Evolutionary conservation across 2,113 vertebrate species (phyloP), one percentile per base, ranked within the genome.

Genomic region (Brachyhypopomus occidentalis): DNA sequence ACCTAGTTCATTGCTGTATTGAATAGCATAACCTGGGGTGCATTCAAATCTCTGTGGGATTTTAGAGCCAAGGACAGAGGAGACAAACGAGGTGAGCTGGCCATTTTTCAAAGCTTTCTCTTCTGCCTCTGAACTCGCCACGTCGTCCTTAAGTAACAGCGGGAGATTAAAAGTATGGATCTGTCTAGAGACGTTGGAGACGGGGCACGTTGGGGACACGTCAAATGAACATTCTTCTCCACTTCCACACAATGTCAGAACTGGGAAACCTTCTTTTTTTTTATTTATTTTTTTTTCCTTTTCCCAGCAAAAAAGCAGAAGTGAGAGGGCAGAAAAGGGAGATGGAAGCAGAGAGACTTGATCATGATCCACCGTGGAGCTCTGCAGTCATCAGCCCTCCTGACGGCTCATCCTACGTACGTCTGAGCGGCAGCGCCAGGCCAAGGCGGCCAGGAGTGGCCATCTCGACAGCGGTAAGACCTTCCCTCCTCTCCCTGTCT

Each of bases 141-240:
- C 23, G 70, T 78, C 55, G 27, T 72, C 63, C 79, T 83, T 79
- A 64, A 72, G 79, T 76, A 78, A 82, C 59, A 62, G 75, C 25
- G 76, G 58, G 78, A 14, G 16, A 80, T 82, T 75, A 71, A 45
- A 89, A 84, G 79, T 85, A 85, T 72, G 14, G 48, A 67, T 83
- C 63, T 67, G 71, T 74, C 69, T 58, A 34, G 45, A 83, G 66
- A 86, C 58, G 45, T 79, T 81, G 72, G 80, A 77, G 48, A 83
- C 45, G 2, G 12, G 45, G 45, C 7, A 52, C 45, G 9, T 8
- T 14, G 45, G 55, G 56, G 84, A 88, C 73, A 75, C 66, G 85
- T 86, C 81, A 84, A 88, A 89, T 88, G 22, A 87, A 88, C 86
- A 82, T 84, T 72, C 78, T 75, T 70, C 80, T 72, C 55, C 38